Evolutionary conservation across 2,888 invertebrate genomes (phyloP).

Genomic region (Hydrotaea cyrtoneurina): DNA sequence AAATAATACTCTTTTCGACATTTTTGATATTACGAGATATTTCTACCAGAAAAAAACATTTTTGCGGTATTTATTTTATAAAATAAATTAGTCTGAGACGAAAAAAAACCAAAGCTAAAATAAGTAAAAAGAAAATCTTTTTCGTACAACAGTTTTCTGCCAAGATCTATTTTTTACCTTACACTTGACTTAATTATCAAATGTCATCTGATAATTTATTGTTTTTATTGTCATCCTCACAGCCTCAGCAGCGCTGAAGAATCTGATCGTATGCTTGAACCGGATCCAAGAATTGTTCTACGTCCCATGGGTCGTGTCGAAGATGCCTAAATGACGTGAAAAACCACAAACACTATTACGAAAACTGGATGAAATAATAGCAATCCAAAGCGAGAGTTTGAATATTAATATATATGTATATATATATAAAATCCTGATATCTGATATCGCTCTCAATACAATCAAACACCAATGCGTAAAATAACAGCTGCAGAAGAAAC

Average conservation of each 20-base stretch:
- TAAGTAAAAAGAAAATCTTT: too few relatives aligned
- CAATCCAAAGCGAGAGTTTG: constrained; percentile 23
- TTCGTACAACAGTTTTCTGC: too few relatives aligned
- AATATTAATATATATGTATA: constrained; percentile 17
- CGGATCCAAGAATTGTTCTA: constrained; percentile 85
- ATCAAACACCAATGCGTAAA: constrained; percentile 61
- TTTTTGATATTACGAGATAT: too few relatives aligned
- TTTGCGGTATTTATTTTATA: too few relatives aligned
- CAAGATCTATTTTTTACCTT: too few relatives aligned
- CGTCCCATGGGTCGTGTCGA: constrained; percentile 85
- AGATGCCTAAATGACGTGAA: constrained; percentile 81
- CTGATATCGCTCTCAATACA: constrained; percentile 43
- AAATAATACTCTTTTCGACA: too few relatives aligned
- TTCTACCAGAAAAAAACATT: too few relatives aligned
- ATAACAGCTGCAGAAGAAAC: constrained; percentile 15
- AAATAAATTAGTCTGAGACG: too few relatives aligned
- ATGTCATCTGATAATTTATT: too few relatives aligned
- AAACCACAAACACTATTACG: constrained; percentile 40
- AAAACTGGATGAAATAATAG: constrained; percentile 6
- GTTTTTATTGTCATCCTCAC: too few relatives aligned
- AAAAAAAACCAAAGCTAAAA: too few relatives aligned
- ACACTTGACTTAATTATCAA: too few relatives aligned
- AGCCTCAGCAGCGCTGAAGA: constrained; percentile 87
- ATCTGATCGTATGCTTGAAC: constrained; percentile 88
- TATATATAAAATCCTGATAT: constrained; percentile 30